Conservation (phyloP, 2,113 vertebrate genomes). For the Boleophthalmus pectinirostris region DNA sequence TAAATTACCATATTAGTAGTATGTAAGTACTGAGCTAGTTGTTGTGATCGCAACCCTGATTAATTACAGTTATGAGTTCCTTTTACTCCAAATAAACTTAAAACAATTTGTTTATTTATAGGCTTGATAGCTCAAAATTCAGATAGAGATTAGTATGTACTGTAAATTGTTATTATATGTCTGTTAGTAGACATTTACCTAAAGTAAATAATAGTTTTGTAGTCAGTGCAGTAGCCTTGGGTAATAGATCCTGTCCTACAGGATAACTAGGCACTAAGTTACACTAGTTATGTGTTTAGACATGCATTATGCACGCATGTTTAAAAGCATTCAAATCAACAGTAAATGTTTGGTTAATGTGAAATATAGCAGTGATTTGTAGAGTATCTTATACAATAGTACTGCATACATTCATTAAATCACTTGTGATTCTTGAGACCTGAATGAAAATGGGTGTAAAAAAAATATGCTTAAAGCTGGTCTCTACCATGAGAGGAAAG, state of each 20-base stretch:
- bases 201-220: not conserved
- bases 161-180: not conserved
- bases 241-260: not conserved
- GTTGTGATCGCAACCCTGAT: not conserved
- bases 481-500: not conserved
- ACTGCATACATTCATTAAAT: conserved; percentile 24
- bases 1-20: conserved; percentile 12
- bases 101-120: not conserved
- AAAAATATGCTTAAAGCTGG: not conserved
- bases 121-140: not conserved
- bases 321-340: not conserved
- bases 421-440: conserved; percentile 1
- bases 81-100: not conserved
- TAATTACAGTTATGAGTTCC: not conserved
- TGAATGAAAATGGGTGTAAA: not conserved
- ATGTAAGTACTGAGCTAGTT: conserved; percentile 18
- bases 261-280: too few relatives aligned
- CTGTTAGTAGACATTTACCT: conserved; percentile 12
- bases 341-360: not conserved
- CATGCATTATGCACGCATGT: not conserved
- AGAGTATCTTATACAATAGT: conserved; percentile 2
- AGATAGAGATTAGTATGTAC: not conserved
- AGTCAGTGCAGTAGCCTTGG: too few relatives aligned
- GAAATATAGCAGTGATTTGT: not conserved
- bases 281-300: not conserved